Evolutionary conservation across 2,113 vertebrate species (phyloP).

Genomic region (Melanotaenia duboulayi): DNA sequence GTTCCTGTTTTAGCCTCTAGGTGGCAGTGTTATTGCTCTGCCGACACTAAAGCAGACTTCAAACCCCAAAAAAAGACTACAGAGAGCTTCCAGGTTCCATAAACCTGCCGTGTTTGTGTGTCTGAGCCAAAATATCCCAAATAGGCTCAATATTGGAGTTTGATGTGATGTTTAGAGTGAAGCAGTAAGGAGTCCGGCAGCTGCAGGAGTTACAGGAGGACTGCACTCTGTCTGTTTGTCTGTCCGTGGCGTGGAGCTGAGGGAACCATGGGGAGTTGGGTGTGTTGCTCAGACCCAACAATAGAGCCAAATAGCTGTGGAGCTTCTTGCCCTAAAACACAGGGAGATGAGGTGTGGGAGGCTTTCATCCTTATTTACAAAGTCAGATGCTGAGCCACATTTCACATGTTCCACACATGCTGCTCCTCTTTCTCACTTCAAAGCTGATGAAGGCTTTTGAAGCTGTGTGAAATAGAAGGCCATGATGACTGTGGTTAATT

Average conservation of each 20-base stretch:
- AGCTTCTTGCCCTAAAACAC: background rate
- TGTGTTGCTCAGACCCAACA: slow-evolving; percentile 23
- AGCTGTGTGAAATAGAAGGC: background rate
- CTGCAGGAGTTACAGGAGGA: slow-evolving; percentile 5
- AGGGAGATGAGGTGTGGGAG: slow-evolving; percentile 25
- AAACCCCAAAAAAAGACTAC: slow-evolving; percentile 14
- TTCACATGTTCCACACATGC: slow-evolving; percentile 23
- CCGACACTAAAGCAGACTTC: slow-evolving; percentile 5
- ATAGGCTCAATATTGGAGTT: slow-evolving; percentile 15
- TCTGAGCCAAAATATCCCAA: slow-evolving; percentile 37
- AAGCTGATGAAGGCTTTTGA: background rate
- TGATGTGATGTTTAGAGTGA: background rate
- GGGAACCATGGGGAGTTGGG: slow-evolving; percentile 23
- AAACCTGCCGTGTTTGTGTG: slow-evolving; percentile 46
- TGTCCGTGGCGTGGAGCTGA: slow-evolving; percentile 26
- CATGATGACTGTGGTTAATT: too few species aligned
- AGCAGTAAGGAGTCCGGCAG: slow-evolving; percentile 2
- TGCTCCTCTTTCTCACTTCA: slow-evolving; percentile 10
- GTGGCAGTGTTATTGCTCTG: slow-evolving; percentile 27
- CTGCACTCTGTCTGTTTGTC: slow-evolving; percentile 12
- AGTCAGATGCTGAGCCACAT: slow-evolving; percentile 8
- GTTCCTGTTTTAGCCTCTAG: slow-evolving; percentile 1
- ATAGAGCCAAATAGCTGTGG: slow-evolving; percentile 23
- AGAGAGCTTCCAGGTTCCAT: background rate
- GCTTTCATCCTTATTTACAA: slow-evolving; percentile 31